Evolutionary conservation across 53 echinoderm and acorn worm species (phyloP).

Genomic region (Apostichopus leukothele): DNA sequence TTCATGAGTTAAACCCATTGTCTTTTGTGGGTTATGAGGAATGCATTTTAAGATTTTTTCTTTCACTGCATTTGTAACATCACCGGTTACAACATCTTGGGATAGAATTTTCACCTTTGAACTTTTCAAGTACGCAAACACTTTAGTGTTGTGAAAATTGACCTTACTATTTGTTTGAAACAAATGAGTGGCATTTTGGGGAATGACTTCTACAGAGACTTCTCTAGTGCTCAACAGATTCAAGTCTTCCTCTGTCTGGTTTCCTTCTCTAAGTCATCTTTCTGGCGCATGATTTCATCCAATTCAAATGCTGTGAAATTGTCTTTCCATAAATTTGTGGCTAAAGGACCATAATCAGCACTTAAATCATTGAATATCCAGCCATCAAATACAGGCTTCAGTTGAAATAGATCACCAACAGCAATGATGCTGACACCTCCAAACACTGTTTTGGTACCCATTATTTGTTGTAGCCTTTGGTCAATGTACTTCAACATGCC

Average conservation of each 20-base stretch:
- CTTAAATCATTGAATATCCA: slow-evolving; percentile 51
- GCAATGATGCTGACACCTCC: slow-evolving; percentile 58
- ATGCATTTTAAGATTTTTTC: neutral
- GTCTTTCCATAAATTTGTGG: slow-evolving; percentile 57
- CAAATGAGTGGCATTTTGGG: slow-evolving; percentile 1
- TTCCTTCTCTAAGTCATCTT: slow-evolving; percentile 62
- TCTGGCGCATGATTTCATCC: slow-evolving; percentile 65
- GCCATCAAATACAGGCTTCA: slow-evolving; percentile 55
- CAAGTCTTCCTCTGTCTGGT: slow-evolving; percentile 53
- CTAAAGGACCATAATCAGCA: slow-evolving; percentile 32
- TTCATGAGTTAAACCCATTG: neutral
- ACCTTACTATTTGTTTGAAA: slow-evolving; percentile 34
- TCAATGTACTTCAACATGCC: slow-evolving; percentile 51
- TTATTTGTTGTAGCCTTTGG: slow-evolving; percentile 55
- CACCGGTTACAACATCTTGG: slow-evolving; percentile 3
- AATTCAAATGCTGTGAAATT: slow-evolving; percentile 54
- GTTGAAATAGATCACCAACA: slow-evolving; percentile 63
- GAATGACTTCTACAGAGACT: neutral
- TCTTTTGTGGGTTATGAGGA: slow-evolving; percentile 11
- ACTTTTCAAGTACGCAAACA: neutral
- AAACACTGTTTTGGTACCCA: slow-evolving; percentile 48
- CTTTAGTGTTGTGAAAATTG: slow-evolving; percentile 11
- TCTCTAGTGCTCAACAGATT: neutral
- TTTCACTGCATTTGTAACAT: slow-evolving; percentile 28
- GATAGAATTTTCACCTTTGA: neutral